Percentiles rank a stretch among this genome's conserved stretches.
Conservation (phyloP, 2,797 vertebrate species). For the Crypturellus tataupa region DNA sequence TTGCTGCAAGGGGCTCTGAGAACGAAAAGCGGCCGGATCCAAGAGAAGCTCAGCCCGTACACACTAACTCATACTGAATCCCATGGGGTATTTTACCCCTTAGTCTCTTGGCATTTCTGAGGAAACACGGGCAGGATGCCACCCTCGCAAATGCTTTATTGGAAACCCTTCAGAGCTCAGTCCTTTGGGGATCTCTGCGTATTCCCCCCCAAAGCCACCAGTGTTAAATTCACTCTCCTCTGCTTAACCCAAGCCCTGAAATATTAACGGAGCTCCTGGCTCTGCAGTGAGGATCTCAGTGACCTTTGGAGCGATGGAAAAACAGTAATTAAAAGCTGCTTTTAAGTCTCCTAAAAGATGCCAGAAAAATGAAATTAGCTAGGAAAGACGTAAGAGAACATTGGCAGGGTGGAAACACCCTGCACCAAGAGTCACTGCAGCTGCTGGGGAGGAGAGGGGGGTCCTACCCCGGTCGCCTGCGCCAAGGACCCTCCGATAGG, state of each 20-base stretch:
- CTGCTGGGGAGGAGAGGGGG: neutral
- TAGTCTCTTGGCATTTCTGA: rapidly evolving
- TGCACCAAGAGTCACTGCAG: neutral
- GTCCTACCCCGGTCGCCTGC: neutral
- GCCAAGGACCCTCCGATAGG: neutral
- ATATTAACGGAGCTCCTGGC: neutral
- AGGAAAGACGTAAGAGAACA: neutral
- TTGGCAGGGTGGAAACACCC: neutral
- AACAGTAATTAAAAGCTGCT: neutral
- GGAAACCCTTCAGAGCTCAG: neutral
- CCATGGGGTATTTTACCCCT: neutral
- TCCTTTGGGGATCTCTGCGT: neutral
- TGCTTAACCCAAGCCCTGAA: too few relatives aligned
- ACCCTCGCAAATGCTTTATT: rapidly evolving
- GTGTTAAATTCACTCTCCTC: neutral
- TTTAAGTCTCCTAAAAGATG: neutral
- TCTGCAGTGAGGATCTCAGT: neutral
- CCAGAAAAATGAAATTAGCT: rapidly evolving
- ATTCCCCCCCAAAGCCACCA: neutral
- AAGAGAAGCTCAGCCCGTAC: neutral
- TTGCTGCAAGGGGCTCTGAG: neutral
- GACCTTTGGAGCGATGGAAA: neutral
- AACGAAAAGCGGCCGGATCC: neutral
- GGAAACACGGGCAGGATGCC: neutral
- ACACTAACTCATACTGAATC: neutral